phyloP scores from a whole-genome alignment of 2,888 invertebrate genomes.

The Meloe dianella region DNA sequence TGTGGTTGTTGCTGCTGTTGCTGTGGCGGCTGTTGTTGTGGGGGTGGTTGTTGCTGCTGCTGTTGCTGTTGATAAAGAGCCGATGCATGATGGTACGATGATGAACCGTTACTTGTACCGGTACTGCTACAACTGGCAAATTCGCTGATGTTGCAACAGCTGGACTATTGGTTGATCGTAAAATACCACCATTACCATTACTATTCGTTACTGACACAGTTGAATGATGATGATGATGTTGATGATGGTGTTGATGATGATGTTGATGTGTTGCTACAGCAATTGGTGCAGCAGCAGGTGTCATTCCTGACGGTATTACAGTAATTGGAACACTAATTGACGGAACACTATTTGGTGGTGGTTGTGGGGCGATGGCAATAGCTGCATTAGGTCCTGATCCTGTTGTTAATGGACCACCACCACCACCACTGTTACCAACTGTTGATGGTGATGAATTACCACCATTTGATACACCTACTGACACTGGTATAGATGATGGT shows the following conservation, averaged over 20 bases:
- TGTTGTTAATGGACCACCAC: not conserved
- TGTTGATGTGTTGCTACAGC: conserved; percentile 38
- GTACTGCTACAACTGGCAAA: conserved; percentile 62
- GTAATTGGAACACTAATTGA: conserved; percentile 43
- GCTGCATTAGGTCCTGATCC: conserved; percentile 4
- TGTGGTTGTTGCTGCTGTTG: conserved; percentile 43
- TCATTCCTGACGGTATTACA: conserved; percentile 55
- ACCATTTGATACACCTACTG: conserved; percentile 16
- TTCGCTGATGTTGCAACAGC: conserved; percentile 62
- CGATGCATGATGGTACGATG: conserved; percentile 58
- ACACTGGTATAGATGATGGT: conserved; percentile 12
- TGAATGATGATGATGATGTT: conserved; percentile 40
- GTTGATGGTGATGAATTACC: not conserved
- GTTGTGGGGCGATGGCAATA: conserved; percentile 39
- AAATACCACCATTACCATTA: conserved; percentile 38
- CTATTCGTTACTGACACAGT: not conserved
- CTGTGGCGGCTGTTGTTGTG: conserved; percentile 26
- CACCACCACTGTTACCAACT: conserved; percentile 28
- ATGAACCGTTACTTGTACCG: conserved; percentile 50
- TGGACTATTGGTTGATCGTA: conserved; percentile 58
- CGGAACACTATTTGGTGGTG: conserved; percentile 25
- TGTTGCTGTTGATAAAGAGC: conserved; percentile 29
- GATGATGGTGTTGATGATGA: conserved; percentile 44
- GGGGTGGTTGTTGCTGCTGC: conserved; percentile 17
- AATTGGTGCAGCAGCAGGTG: conserved; percentile 64